Evolutionary conservation across 2,888 invertebrate genomes (phyloP).

Genomic region (Temnothorax unifasciatus): DNA sequence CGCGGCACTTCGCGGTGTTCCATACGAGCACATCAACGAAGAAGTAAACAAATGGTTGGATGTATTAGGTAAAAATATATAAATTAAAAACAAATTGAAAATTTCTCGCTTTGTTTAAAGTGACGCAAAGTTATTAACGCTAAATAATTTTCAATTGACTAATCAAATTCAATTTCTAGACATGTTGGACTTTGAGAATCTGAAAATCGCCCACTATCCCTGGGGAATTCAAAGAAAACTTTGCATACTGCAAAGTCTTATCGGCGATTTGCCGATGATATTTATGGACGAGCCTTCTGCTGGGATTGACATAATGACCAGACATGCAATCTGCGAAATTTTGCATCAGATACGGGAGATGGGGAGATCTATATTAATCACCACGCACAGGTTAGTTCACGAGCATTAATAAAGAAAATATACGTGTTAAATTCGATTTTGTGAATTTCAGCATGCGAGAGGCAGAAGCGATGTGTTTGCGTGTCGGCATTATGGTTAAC

Average conservation of each 20-base stretch:
- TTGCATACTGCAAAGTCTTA: slow-evolving; percentile 67
- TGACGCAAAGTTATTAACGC: background rate
- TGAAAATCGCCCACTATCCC: slow-evolving; percentile 62
- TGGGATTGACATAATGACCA: slow-evolving; percentile 69
- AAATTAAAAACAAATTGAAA: background rate
- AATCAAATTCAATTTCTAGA: slow-evolving; percentile 53
- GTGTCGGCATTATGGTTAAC: slow-evolving; percentile 66
- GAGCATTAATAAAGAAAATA: background rate
- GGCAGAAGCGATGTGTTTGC: slow-evolving; percentile 69
- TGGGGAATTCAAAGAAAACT: slow-evolving; percentile 69
- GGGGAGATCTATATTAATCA: slow-evolving; percentile 67
- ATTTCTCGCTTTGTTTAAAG: background rate
- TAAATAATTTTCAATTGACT: background rate
- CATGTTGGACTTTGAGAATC: slow-evolving; percentile 71
- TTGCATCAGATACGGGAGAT: slow-evolving; percentile 66
- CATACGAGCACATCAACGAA: slow-evolving; percentile 58
- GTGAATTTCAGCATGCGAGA: slow-evolving; percentile 60
- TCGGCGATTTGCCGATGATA: slow-evolving; percentile 71
- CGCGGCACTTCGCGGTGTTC: slow-evolving; percentile 71
- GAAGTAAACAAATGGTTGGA: slow-evolving; percentile 74
- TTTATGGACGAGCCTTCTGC: slow-evolving; percentile 71
- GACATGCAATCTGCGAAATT: slow-evolving; percentile 66
- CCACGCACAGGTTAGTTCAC: slow-evolving; percentile 62
- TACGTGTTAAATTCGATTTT: background rate
- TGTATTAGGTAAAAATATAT: slow-evolving; percentile 63